A percentile compares a stretch with the other conserved stretches of the same genome.
These are phyloP conservation scores for Halisarca cf. caerulea DNA, from an alignment of 37 sponge, comb jelly and placozoan genomes.

Conservation along the genomic window DNA sequence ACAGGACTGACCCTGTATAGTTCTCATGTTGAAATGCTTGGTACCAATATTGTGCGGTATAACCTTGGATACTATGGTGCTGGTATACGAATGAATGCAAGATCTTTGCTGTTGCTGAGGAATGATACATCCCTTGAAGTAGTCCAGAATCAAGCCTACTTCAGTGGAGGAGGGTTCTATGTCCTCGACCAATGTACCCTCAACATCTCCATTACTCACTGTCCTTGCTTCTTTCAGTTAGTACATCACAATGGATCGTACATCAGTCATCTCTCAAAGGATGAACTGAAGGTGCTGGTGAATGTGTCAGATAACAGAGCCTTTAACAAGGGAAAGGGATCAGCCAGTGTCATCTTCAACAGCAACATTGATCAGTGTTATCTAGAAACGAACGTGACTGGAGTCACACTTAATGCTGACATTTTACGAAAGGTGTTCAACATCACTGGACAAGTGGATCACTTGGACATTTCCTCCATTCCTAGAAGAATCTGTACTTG, in stretches of 20 bases:
- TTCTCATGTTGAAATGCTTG: constrained; percentile 3
- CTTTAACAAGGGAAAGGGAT: not conserved
- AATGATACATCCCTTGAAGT: not conserved
- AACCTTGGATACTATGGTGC: not conserved
- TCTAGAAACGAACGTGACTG: not conserved
- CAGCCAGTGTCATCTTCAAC: constrained; percentile 6
- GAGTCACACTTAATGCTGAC: not conserved
- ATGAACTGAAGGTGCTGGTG: not conserved
- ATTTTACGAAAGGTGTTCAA: not conserved
- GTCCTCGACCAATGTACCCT: constrained; percentile 2
- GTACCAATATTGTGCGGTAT: not conserved
- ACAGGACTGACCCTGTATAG: not conserved
- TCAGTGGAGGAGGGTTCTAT: constrained; percentile 4
- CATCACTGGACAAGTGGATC: not conserved
- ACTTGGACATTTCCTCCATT: not conserved
- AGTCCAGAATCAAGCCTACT: not conserved
- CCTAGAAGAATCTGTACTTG: constrained; percentile 3
- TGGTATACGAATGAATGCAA: not conserved
- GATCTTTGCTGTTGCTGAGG: not conserved
- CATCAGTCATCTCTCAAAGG: not conserved
- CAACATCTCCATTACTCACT: not conserved
- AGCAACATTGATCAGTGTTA: constrained; percentile 16
- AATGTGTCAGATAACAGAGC: not conserved
- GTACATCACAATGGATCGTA: not conserved
- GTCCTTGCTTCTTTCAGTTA: constrained; percentile 13